A percentile compares a stretch with the other conserved stretches of the same genome.
These are phyloP conservation scores for Otis tarda DNA, from an alignment of 2,113 vertebrate species.

Conservation along the genomic window DNA sequence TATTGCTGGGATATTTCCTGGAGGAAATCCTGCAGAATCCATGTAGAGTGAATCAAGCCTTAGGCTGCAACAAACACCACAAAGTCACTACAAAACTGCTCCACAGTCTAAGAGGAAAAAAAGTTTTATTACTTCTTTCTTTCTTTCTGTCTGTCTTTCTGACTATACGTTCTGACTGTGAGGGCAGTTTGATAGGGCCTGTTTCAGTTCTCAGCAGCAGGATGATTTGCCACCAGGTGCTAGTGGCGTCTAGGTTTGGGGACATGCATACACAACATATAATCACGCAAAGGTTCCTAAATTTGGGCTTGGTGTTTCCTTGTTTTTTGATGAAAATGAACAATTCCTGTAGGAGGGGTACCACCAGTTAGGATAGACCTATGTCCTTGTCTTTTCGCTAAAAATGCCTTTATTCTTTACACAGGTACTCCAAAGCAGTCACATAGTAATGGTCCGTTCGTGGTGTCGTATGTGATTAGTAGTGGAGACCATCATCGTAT, in stretches of 20 bases:
- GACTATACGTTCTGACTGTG: background rate
- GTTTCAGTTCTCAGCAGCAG: background rate
- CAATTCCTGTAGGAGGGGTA: too few species aligned
- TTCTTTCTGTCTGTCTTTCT: background rate
- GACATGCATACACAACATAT: too few species aligned
- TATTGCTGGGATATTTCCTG: background rate
- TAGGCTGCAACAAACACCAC: background rate
- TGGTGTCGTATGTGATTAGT: background rate
- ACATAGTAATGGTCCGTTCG: background rate
- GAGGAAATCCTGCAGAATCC: background rate
- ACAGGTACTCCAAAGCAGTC: background rate
- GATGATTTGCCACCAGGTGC: background rate
- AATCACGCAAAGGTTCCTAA: background rate
- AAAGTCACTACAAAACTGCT: background rate
- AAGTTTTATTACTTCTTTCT: too few species aligned
- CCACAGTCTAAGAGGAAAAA: background rate
- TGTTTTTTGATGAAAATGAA: background rate
- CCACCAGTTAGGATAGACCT: background rate
- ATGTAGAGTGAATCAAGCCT: background rate
- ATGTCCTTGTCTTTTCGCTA: background rate
- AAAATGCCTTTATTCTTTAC: background rate
- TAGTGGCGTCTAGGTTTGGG: background rate
- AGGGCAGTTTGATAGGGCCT: background rate
- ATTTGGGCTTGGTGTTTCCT: background rate
- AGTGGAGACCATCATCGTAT: background rate